A percentile compares a stretch with the other conserved stretches of the same genome.
Conservation (phyloP, 2,888 invertebrate species). For the Dugesia japonica region DNA sequence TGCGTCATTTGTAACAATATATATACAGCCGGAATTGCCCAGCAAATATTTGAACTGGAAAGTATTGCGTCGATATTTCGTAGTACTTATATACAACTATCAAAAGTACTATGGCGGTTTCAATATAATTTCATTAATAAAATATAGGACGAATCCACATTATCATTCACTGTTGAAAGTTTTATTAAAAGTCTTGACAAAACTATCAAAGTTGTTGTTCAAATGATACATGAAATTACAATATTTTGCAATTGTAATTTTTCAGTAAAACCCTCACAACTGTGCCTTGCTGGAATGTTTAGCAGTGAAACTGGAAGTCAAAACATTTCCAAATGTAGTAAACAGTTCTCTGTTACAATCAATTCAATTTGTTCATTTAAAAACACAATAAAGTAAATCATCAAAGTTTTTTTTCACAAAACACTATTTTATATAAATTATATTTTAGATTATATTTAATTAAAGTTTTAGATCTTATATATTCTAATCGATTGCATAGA, state of each 20-base stretch:
- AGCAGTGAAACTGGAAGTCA: background rate
- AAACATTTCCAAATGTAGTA: background rate
- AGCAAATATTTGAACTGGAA: background rate
- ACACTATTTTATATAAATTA: no score
- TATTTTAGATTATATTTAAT: no score
- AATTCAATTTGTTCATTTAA: background rate
- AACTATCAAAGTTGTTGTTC: background rate
- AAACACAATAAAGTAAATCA: background rate
- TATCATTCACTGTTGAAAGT: background rate
- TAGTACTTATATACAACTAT: background rate
- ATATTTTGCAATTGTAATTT: background rate
- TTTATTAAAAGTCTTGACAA: background rate
- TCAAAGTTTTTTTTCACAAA: no score
- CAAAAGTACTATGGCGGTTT: background rate
- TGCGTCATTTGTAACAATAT: slow-evolving; percentile 5
- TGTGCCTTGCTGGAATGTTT: background rate
- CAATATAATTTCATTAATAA: background rate
- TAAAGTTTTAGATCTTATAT: no score
- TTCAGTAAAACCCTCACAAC: background rate
- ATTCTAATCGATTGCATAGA: no score
- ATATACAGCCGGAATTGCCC: background rate
- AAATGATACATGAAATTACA: background rate
- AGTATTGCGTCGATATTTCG: background rate
- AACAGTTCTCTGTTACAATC: background rate
- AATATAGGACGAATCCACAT: background rate